phyloP scores from a whole-genome alignment of 1,140 invertebrate species.

The Asbolus verrucosus region DNA sequence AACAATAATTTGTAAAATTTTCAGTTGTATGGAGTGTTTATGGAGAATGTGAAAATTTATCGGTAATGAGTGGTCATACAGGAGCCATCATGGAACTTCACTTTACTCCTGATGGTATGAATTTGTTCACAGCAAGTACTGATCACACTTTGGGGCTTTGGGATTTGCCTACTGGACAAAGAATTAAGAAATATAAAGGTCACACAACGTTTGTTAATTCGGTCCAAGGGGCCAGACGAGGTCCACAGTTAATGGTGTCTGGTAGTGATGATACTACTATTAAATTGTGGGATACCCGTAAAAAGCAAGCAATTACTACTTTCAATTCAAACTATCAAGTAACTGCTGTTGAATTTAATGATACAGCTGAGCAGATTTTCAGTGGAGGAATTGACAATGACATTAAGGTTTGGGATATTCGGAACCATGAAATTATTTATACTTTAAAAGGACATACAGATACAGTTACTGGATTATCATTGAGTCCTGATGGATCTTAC shows the following conservation, averaged over 20 bases:
- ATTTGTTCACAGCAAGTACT: conserved; percentile 92
- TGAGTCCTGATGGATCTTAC: conserved; percentile 96
- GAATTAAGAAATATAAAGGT: conserved; percentile 93
- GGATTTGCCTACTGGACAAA: conserved; percentile 89
- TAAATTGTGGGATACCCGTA: conserved; percentile 90
- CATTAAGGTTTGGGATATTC: conserved; percentile 97
- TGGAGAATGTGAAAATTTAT: conserved; percentile 98
- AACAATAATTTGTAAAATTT: conserved; percentile 94
- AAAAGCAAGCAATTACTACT: conserved; percentile 80
- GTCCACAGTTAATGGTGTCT: conserved; percentile 90
- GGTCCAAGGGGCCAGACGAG: conserved; percentile 83
- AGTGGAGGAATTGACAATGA: conserved; percentile 98
- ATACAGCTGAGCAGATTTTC: conserved; percentile 92
- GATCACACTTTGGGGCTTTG: conserved; percentile 96
- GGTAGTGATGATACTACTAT: conserved; percentile 96
- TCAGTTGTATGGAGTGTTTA: conserved; percentile 97
- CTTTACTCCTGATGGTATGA: conserved; percentile 93
- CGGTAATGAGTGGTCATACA: conserved; percentile 91
- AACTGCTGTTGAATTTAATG: conserved; percentile 94
- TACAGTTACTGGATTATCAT: conserved; percentile 91
- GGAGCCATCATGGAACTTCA: conserved; percentile 97
- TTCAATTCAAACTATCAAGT: conserved; percentile 89
- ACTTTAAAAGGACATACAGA: conserved; percentile 90
- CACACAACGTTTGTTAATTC: conserved; percentile 92
- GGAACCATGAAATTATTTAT: conserved; percentile 90